phyloP scores from a whole-genome alignment of 2,888 invertebrate genomes.

The Cybosia mesomella region DNA sequence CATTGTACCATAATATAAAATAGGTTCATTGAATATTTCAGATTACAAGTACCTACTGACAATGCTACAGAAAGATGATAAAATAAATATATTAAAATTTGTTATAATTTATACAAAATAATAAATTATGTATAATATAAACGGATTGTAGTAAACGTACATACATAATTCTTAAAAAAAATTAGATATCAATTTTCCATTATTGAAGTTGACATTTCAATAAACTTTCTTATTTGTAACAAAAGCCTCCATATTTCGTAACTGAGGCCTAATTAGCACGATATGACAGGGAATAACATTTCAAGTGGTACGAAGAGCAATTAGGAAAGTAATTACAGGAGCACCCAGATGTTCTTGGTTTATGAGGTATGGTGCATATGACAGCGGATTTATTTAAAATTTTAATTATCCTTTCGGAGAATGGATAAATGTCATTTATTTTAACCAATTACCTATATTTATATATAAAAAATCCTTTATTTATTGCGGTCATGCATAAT shows the following conservation, averaged over 20 bases:
- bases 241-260: conserved; percentile 6
- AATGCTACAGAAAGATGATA: no score
- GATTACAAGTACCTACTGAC: no score
- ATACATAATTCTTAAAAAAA: not conserved
- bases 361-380: conserved; percentile 12
- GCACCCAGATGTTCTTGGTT: conserved; percentile 46
- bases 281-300: conserved; percentile 42
- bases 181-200: not conserved
- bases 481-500: no score
- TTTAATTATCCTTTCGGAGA: not conserved
- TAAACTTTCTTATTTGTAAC: not conserved
- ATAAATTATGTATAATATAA: no score
- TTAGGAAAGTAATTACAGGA: conserved; percentile 56
- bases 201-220: conserved; percentile 13
- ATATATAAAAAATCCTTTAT: not conserved
- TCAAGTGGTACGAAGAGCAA: conserved; percentile 49
- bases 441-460: not conserved
- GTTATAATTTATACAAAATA: no score
- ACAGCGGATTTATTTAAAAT: not conserved
- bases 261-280: conserved; percentile 22
- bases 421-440: not conserved
- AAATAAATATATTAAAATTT: no score
- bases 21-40: no score
- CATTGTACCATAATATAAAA: no score
- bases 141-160: not conserved